Evolutionary conservation across 2,113 vertebrate species (phyloP), one percentile per base, ranked within the genome.

Genomic region (Rostratula benghalensis): DNA sequence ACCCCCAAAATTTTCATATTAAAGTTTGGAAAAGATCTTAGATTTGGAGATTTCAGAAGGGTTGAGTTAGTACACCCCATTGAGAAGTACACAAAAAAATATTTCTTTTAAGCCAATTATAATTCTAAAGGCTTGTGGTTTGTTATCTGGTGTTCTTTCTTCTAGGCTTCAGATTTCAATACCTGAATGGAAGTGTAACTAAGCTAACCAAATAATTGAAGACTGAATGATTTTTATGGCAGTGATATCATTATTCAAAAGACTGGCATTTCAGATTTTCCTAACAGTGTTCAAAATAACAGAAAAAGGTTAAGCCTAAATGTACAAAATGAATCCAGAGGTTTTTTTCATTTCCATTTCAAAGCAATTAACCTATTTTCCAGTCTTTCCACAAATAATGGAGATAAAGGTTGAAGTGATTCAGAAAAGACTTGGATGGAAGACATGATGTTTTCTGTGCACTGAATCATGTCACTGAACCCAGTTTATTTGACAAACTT

Each of bases 261-360:
- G 83, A 73, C 0, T 94, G 81, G n/a, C 81, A 95, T 97, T 97
- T 97, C 93, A 94, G 87, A 97, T 97, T 97, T 98, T 97, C 94
- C 92, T 96, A 93, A 93, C 69, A 95, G 61, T 78, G 65, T 93
- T 96, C 86, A 86, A 96, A 97, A 97, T 90, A 94, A 46, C 28
- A 95, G 74, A 85, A 96, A 81, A 95, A 94, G 56, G 35, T 97
- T 96, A 97, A 93, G 83, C 39, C 78, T 56, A 90, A 95, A 91
- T 83, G 89, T 14, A 90, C 61, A 90, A 95, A 94, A 94, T 12
- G 43, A 93, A 93, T 93, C 76, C 73, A 95, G 39, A 46, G 19
- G 45, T 97, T 96, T 96, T 94, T 80, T 94, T 90, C 4, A 90
- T 86, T 95, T 85, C 81, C 54, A 87, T 61, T 71, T 95, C 71